Conservation (phyloP, 2,888 invertebrate species). For the Gortyna flavago region DNA sequence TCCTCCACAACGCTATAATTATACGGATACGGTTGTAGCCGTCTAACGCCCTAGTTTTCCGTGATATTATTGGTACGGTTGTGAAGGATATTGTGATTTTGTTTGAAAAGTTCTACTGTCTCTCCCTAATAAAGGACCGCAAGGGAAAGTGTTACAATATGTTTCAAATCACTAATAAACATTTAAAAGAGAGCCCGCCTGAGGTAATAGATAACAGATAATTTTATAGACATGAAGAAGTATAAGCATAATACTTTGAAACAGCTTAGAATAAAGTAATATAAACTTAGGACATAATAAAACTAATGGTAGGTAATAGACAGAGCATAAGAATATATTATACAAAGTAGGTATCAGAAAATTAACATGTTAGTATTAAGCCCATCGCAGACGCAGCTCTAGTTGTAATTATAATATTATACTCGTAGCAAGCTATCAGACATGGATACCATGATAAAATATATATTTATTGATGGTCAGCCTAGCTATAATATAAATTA, state of each 20-base stretch:
- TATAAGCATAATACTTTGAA: not conserved
- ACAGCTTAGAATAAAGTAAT: not conserved
- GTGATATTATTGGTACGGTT: too few species aligned
- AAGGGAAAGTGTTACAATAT: not conserved
- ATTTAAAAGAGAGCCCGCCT: slow-evolving; percentile 30
- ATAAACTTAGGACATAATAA: not conserved
- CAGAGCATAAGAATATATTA: not conserved
- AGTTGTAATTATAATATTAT: too few species aligned
- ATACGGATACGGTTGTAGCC: too few species aligned
- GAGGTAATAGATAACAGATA: not conserved
- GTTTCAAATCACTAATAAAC: not conserved
- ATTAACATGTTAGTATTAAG: not conserved
- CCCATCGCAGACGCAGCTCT: not conserved
- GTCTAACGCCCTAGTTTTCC: too few species aligned
- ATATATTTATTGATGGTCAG: not conserved
- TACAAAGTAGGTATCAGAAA: not conserved
- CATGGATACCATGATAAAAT: too few species aligned
- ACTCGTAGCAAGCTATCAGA: too few species aligned
- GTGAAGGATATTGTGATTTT: too few species aligned
- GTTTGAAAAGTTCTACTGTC: too few species aligned
- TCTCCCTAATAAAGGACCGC: too few species aligned
- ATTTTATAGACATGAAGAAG: not conserved
- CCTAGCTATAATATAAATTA: not conserved
- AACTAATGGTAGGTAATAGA: not conserved
- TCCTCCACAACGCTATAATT: too few species aligned